Conservation (phyloP, 2,888 invertebrate genomes). For the Vandiemenella viatica region DNA sequence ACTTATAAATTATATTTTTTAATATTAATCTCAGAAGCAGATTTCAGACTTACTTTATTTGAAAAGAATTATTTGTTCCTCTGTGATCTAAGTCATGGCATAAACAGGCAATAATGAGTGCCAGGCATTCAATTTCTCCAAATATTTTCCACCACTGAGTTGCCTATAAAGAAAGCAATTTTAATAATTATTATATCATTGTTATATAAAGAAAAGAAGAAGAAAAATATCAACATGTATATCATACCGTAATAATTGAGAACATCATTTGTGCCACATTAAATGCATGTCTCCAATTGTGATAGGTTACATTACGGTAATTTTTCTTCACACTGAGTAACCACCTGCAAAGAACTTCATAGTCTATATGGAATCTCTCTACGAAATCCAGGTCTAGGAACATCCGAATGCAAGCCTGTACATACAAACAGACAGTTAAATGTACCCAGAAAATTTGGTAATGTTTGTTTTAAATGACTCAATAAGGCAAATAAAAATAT, state of each 20-base stretch:
- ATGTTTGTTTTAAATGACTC: not conserved
- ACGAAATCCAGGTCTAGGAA: constrained; percentile 87
- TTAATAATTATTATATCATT: constrained; percentile 1
- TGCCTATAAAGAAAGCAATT: constrained; percentile 39
- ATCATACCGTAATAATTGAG: constrained; percentile 74
- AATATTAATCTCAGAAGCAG: no score
- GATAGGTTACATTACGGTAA: constrained; percentile 86
- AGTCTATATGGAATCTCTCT: constrained; percentile 83
- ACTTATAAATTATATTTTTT: no score
- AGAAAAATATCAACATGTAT: not conserved
- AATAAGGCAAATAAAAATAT: no score
- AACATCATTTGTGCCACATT: constrained; percentile 98
- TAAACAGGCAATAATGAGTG: constrained; percentile 80
- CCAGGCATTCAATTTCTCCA: constrained; percentile 81
- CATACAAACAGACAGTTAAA: not conserved
- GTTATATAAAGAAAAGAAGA: not conserved
- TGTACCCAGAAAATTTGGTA: not conserved
- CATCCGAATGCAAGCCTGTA: constrained; percentile 76
- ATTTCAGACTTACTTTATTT: constrained; percentile 66
- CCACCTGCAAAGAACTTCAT: constrained; percentile 82
- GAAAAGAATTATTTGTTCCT: constrained; percentile 94
- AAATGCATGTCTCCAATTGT: constrained; percentile 94
- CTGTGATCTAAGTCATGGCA: constrained; percentile 92
- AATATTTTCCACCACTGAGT: constrained; percentile 89
- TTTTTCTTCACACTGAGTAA: constrained; percentile 85